phyloP scores from a whole-genome alignment of 1,140 invertebrate species.

The Leptinotarsa lineolata region DNA sequence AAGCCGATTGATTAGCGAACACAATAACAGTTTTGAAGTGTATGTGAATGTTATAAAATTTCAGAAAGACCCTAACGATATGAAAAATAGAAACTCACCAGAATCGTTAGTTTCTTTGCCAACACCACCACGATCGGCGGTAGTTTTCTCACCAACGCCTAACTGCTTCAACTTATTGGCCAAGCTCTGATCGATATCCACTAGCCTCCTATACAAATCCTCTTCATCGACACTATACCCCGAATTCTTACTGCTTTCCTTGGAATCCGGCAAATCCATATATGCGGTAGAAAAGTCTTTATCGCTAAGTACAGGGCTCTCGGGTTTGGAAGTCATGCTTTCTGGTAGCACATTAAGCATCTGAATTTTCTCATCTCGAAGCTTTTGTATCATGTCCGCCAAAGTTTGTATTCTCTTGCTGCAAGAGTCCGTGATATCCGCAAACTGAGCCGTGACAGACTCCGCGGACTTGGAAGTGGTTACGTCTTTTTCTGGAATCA shows the following conservation, averaged over 20 bases:
- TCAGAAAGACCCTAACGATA: too few species aligned
- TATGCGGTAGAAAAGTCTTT: slow-evolving; percentile 41
- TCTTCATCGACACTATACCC: slow-evolving; percentile 35
- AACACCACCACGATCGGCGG: not conserved
- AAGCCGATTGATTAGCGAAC: too few species aligned
- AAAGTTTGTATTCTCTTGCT: slow-evolving; percentile 61
- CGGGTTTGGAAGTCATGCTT: not conserved
- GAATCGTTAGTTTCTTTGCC: too few species aligned
- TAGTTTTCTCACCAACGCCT: slow-evolving; percentile 14
- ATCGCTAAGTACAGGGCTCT: slow-evolving; percentile 16
- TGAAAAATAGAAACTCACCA: too few species aligned
- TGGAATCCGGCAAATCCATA: slow-evolving; percentile 45
- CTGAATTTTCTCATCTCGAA: slow-evolving; percentile 60
- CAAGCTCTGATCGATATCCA: slow-evolving; percentile 46
- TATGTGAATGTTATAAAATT: too few species aligned
- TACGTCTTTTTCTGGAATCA: slow-evolving; percentile 29
- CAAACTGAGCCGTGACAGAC: slow-evolving; percentile 42
- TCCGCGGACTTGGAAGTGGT: slow-evolving; percentile 27
- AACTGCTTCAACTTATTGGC: slow-evolving; percentile 43
- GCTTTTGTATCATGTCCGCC: slow-evolving; percentile 61
- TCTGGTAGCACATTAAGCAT: slow-evolving; percentile 39
- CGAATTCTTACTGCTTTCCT: slow-evolving; percentile 22
- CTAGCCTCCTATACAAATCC: slow-evolving; percentile 38
- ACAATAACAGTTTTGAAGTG: too few species aligned
- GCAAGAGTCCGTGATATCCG: slow-evolving; percentile 60